Evolutionary conservation across 1,140 invertebrate genomes (phyloP).

Genomic region (Drosophila serrata): DNA sequence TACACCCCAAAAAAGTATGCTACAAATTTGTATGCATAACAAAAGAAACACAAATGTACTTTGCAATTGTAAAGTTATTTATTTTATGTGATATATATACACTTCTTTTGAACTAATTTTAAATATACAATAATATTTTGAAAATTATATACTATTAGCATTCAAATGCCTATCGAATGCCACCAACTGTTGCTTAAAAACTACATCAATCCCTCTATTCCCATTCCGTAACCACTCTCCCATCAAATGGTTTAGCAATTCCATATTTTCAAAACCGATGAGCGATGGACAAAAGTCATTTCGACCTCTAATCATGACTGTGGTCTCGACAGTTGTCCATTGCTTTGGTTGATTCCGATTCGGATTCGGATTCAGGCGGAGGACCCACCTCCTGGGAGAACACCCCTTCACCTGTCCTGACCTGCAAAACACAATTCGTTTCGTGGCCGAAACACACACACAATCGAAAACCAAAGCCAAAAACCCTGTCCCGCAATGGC

Average conservation of each 20-base stretch:
- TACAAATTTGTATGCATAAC: neutral
- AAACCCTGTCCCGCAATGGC: constrained; percentile 52
- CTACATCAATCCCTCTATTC: no score
- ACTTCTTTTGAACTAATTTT: no score
- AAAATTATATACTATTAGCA: neutral
- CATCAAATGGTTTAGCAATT: constrained; percentile 11
- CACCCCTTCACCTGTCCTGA: constrained; percentile 7
- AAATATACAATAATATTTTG: neutral
- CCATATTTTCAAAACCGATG: constrained; percentile 12
- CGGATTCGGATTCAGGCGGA: constrained; percentile 8
- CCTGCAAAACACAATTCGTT: constrained; percentile 6
- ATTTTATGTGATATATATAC: no score
- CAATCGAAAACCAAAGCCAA: constrained; percentile 34
- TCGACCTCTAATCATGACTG: constrained; percentile 75
- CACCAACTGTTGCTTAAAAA: neutral
- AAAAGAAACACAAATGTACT: neutral
- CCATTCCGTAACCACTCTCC: neutral
- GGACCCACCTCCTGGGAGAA: constrained; percentile 1
- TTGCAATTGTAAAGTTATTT: no score
- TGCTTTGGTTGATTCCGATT: constrained; percentile 6
- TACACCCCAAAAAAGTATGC: neutral
- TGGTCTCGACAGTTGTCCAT: constrained; percentile 51
- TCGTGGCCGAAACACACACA: constrained; percentile 12
- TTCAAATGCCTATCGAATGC: neutral
- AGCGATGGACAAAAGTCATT: constrained; percentile 66